Conservation (phyloP, 1,140 invertebrate species). For the Euborellia annulipes region DNA sequence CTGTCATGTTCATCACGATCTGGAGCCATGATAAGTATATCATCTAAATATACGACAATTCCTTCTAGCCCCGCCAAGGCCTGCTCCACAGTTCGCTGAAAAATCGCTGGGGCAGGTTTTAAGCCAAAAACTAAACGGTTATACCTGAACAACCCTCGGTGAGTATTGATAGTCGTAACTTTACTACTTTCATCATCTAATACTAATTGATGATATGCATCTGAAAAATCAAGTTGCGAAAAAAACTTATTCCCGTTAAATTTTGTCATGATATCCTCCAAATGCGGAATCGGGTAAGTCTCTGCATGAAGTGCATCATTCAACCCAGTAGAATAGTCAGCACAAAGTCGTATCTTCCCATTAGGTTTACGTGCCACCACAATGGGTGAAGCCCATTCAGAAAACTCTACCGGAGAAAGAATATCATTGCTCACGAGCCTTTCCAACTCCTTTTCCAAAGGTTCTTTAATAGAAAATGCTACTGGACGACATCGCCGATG, state of each 20-base stretch:
- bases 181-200: slow-evolving; percentile 1
- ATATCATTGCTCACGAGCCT: slow-evolving; percentile 21
- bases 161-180: slow-evolving; percentile 18
- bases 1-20: slow-evolving; percentile 13
- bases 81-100: slow-evolving; percentile 24
- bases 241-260: slow-evolving; percentile 12
- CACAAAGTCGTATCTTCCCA: slow-evolving; percentile 26
- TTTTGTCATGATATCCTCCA: slow-evolving; percentile 15
- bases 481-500: slow-evolving; percentile 24
- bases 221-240: slow-evolving; percentile 12
- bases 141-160: slow-evolving; percentile 21
- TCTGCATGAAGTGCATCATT: slow-evolving; percentile 13
- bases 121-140: slow-evolving; percentile 25
- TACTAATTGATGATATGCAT: slow-evolving; percentile 2
- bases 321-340: slow-evolving; percentile 26
- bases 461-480: slow-evolving; percentile 24
- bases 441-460: slow-evolving; percentile 27
- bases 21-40: slow-evolving; percentile 16
- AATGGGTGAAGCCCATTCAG: slow-evolving; percentile 28
- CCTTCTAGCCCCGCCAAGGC: slow-evolving; percentile 16
- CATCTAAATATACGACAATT: slow-evolving; percentile 17
- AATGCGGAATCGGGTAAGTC: slow-evolving; percentile 14
- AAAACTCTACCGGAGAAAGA: slow-evolving; percentile 16
- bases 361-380: slow-evolving; percentile 30
- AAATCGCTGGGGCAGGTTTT: slow-evolving; percentile 19